These are phyloP conservation scores for Sarcophaga carnaria DNA, from an alignment of 2,888 invertebrate genomes.

Conservation along the genomic window DNA sequence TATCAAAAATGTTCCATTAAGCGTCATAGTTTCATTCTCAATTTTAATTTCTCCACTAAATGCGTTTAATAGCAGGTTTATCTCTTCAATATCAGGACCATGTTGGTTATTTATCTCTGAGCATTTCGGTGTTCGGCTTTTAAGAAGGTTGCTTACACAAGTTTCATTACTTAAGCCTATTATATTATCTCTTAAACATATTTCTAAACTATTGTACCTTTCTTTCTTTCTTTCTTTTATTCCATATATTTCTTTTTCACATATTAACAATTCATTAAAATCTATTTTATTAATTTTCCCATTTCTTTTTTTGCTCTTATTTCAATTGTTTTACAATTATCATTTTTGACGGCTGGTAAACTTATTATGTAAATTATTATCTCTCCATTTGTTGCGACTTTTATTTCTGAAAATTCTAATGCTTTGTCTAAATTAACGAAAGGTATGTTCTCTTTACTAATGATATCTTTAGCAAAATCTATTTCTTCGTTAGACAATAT, in stretches of 20 bases:
- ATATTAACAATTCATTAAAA: too few relatives aligned
- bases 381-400: slow-evolving; percentile 63
- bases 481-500: slow-evolving; percentile 67
- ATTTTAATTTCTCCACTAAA: too few relatives aligned
- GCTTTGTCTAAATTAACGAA: slow-evolving; percentile 68
- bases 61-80: too few relatives aligned
- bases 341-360: slow-evolving; percentile 50
- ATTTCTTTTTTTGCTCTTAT: not conserved
- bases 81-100: too few relatives aligned
- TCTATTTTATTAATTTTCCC: too few relatives aligned
- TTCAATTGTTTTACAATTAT: slow-evolving; percentile 61
- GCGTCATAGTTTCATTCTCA: too few relatives aligned
- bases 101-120: too few relatives aligned
- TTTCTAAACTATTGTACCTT: not conserved
- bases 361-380: slow-evolving; percentile 66
- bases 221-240: not conserved
- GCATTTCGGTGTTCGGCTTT: too few relatives aligned
- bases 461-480: slow-evolving; percentile 53
- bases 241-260: slow-evolving; percentile 6
- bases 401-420: slow-evolving; percentile 68
- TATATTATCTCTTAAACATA: slow-evolving; percentile 2
- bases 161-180: too few relatives aligned
- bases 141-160: too few relatives aligned
- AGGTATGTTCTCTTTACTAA: slow-evolving; percentile 63
- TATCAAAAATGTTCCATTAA: too few relatives aligned